Conservation (phyloP, 2,113 vertebrate genomes). For the Micronycteris hirsuta region DNA sequence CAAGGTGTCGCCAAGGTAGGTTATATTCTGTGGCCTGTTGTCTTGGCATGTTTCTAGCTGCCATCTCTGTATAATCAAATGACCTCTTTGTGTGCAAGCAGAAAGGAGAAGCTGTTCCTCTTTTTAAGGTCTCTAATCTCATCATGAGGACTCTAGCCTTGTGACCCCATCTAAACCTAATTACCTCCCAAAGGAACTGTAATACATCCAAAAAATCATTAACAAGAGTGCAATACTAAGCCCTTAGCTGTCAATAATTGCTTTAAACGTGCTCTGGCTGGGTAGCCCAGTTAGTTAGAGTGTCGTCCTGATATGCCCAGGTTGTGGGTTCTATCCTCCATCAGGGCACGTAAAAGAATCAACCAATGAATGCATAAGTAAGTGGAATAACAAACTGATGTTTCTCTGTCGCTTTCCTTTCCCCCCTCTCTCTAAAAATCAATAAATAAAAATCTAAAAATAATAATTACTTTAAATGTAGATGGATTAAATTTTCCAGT, state of each 20-base stretch:
- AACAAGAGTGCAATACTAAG: background rate
- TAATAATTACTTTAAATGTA: background rate
- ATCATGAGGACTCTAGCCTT: background rate
- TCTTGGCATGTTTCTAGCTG: background rate
- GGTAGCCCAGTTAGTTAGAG: no score
- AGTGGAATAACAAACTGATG: no score
- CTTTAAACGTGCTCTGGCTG: background rate
- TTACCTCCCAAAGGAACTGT: background rate
- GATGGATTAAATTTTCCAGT: background rate
- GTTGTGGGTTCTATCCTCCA: no score
- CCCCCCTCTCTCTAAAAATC: no score
- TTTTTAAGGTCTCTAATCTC: background rate
- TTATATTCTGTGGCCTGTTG: background rate
- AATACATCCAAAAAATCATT: background rate
- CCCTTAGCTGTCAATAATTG: background rate
- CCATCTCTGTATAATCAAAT: background rate
- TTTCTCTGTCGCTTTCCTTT: no score
- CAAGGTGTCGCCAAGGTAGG: background rate
- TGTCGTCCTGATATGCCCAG: no score
- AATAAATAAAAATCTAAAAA: no score
- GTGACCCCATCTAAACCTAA: background rate
- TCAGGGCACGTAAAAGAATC: no score
- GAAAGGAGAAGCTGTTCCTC: background rate
- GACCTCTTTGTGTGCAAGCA: background rate
- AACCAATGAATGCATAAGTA: no score